Evolutionary conservation across 1,140 invertebrate species (phyloP), one percentile per base, ranked within the genome.

Genomic region (Ephestia elutella): DNA sequence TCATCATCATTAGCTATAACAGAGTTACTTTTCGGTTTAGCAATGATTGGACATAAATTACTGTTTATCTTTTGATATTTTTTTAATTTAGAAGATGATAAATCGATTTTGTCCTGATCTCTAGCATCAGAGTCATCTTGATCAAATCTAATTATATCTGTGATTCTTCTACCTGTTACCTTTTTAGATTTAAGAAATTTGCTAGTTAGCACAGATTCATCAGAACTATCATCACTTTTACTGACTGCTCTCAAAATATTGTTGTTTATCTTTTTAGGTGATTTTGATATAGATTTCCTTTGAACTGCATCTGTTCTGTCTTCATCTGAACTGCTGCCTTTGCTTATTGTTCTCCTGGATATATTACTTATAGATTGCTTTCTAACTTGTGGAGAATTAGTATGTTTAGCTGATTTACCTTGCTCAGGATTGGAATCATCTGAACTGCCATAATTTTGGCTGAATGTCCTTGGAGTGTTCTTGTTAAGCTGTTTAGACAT

Each of bases 121-220:
- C 3, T 11, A 10, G 32, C 19, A 56, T 55, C 59, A 30, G n/a
- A 19, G 8, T 30, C 53, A 18, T 77, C 75, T 35, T 76, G 70
- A 65, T 80, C 78, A 73, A 76, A 79, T 56, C 18, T 70, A 44
- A 82, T 65, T 60, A 71, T 75, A 5, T 82, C 80, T 59, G 67
- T 73, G 15, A 55, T 30, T 44, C 32, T 55, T 19, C 28, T 62
- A n/a, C 60, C 28, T 10, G 57, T 18, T 20, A 62, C 25, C 19
- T 57, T 65, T 59, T 62, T 62, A 60, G 62, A 44, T 38, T 54
- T 53, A 54, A 30, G 35, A 54, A 59, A 57, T 30, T 65, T 73
- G 9, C 60, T 54, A 15, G 0, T 44, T 2, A 0, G 13, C 59
- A 67, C 57, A 56, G 49, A 3, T 7, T 32, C 58, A 50, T 48